Evolutionary conservation across 2,888 invertebrate species (phyloP), one percentile per base, ranked within the genome.

Genomic region (Portevinia maculata): DNA sequence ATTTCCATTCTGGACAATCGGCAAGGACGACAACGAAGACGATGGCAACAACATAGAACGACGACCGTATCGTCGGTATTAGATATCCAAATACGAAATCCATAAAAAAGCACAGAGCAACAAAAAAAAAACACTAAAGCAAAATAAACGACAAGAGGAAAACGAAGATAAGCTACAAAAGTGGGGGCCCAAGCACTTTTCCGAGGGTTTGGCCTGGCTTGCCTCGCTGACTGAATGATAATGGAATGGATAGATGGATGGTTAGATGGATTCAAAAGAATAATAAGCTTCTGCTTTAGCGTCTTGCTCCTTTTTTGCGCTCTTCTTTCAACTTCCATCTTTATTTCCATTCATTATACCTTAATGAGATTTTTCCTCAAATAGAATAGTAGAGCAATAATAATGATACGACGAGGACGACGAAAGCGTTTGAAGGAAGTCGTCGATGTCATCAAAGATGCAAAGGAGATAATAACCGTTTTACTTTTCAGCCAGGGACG

Each of bases 331-430:
- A 50, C 32, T 50, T 74, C 60, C 59, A 67, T 65, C 71, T 83
- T 71, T 70, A 76, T 83, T 71, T 71, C 71, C 60, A 83, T 83
- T 83, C 81, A 76, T 71, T 76, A 71, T 55, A 83, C 81, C 81
- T 83, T 83, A 83, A 83, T 83, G 76, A 83, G 81, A 83, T 83
- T 83, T 76, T 83, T 83, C 71, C 81, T 67, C 71, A 83, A 76
- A 83, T 76, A 76, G 81, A 83, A 83, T 83, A 76, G 76, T 76
- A 65, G 60, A 81, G 79, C 75, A 64, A 79, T 79, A 75, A 79
- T 79, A 62, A 81, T 76, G 70, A 76, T 71, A 81, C 53, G 62
- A 64, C 41, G 55, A 62, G 17, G 37, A 52, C 9, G 53, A 52
- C 64, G 53, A 70, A 62, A 50, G 53, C 34, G 39, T 52, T 48